Evolutionary conservation across 2,797 vertebrate genomes (phyloP).

Genomic region (Gymnoscopelus braueri): DNA sequence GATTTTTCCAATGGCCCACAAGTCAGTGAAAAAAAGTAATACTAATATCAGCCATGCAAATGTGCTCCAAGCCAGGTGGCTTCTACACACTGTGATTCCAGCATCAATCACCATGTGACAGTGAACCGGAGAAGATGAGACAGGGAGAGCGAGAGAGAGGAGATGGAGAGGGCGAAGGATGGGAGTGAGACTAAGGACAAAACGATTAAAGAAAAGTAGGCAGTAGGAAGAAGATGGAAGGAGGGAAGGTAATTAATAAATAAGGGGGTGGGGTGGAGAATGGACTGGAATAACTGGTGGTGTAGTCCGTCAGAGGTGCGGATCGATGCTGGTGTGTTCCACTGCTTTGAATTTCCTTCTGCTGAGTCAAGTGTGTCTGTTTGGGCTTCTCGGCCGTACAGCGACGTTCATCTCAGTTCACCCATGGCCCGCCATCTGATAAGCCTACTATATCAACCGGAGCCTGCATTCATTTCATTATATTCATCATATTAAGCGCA

Average conservation of each 20-base stretch:
- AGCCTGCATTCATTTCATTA: slow-evolving; percentile 49
- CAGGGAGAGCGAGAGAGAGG: slow-evolving; percentile 48
- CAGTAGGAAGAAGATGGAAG: slow-evolving; percentile 46
- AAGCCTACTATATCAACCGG: slow-evolving; percentile 11
- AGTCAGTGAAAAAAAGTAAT: slow-evolving; percentile 40
- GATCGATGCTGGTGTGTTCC: slow-evolving; percentile 34
- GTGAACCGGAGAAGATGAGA: slow-evolving; percentile 69
- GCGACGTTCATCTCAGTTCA: slow-evolving; percentile 1
- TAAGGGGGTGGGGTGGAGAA: slow-evolving; percentile 37
- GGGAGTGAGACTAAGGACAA: slow-evolving; percentile 24
- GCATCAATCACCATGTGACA: slow-evolving; percentile 73
- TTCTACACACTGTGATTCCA: slow-evolving; percentile 72
- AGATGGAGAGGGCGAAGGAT: slow-evolving; percentile 39
- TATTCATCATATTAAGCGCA: slow-evolving; percentile 12
- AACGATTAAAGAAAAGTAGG: slow-evolving; percentile 37
- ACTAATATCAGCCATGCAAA: slow-evolving; percentile 51
- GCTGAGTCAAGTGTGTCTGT: slow-evolving; percentile 35
- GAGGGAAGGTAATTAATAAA: slow-evolving; percentile 63
- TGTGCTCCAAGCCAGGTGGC: slow-evolving; percentile 72
- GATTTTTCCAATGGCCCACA: slow-evolving; percentile 49
- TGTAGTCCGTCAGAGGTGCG: slow-evolving; percentile 26
- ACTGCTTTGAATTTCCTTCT: slow-evolving; percentile 41
- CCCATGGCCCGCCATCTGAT: neutral
- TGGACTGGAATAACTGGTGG: slow-evolving; percentile 37
- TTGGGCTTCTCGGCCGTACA: slow-evolving; percentile 33